These are phyloP conservation scores for Synergus laeviventris DNA, from an alignment of 2,888 invertebrate genomes.

Conservation along the genomic window DNA sequence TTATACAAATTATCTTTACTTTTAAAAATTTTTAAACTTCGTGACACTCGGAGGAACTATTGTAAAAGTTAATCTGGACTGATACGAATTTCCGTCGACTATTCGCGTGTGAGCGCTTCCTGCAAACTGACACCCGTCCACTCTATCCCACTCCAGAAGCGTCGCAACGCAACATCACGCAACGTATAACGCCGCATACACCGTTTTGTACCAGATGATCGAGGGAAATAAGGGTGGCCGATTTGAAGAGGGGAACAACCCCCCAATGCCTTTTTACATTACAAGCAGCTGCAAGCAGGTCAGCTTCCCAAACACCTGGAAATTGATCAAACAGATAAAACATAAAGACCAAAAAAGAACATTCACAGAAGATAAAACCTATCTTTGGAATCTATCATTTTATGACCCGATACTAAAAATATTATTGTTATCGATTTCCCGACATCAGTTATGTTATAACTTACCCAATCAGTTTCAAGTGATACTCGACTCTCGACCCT, in stretches of 20 bases:
- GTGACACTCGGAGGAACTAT: neutral
- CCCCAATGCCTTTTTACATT: neutral
- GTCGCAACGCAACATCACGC: constrained; percentile 45
- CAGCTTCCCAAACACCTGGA: constrained; percentile 12
- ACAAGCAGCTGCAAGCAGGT: neutral
- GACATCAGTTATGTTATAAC: neutral
- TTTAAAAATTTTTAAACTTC: neutral
- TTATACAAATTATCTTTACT: neutral
- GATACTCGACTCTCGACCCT: neutral
- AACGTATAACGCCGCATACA: neutral
- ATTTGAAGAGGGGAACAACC: constrained; percentile 6
- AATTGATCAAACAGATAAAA: neutral
- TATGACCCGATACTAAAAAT: neutral
- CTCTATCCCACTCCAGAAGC: constrained; percentile 52
- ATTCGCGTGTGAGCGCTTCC: constrained; percentile 59
- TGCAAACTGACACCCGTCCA: constrained; percentile 62
- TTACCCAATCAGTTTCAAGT: neutral
- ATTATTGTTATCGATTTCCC: neutral
- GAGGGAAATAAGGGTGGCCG: neutral
- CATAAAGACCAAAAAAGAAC: neutral
- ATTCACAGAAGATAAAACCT: neutral
- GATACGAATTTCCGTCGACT: constrained; percentile 46
- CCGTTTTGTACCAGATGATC: constrained; percentile 20
- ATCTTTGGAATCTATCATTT: too few species aligned
- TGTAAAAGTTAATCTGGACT: constrained; percentile 37